Percentiles rank a stretch among this genome's conserved stretches.
Conservation (phyloP, 2,113 vertebrate genomes). For the Brachyistius frenatus region DNA sequence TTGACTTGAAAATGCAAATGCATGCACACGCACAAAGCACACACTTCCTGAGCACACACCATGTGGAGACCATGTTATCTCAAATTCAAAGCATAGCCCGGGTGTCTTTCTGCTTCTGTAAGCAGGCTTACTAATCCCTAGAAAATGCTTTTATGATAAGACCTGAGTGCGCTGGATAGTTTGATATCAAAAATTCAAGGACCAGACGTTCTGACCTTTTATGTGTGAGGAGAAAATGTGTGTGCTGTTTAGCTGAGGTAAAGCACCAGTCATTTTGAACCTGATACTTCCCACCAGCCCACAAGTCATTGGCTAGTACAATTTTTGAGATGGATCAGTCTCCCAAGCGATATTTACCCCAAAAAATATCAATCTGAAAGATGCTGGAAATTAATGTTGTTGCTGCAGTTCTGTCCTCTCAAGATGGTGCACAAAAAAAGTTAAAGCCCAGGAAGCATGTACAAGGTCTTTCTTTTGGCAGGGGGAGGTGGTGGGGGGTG, state of each 20-base stretch:
- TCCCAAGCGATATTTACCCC: background rate
- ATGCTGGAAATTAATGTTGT: background rate
- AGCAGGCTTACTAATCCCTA: constrained; percentile 68
- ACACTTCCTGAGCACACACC: constrained; percentile 50
- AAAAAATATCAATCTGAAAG: background rate
- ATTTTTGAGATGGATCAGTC: background rate
- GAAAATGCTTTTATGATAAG: constrained; percentile 82
- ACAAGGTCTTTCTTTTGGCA: no score
- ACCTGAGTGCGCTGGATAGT: constrained; percentile 56
- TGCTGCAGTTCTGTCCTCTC: background rate
- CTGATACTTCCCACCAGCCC: background rate
- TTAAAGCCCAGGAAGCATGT: background rate
- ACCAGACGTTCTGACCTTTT: constrained; percentile 61
- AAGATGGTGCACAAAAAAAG: background rate
- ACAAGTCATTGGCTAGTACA: background rate
- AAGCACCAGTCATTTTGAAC: background rate
- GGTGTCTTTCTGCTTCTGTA: constrained; percentile 54
- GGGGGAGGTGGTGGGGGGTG: no score
- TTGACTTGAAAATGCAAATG: constrained; percentile 45
- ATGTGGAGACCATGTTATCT: constrained; percentile 80
- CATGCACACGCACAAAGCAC: constrained; percentile 44
- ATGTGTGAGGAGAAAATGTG: constrained; percentile 35
- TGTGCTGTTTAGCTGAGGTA: background rate
- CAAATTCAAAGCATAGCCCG: constrained; percentile 78
- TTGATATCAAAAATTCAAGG: constrained; percentile 68